phyloP scores from a whole-genome alignment of 2,113 vertebrate species.

The Catagonus wagneri region DNA sequence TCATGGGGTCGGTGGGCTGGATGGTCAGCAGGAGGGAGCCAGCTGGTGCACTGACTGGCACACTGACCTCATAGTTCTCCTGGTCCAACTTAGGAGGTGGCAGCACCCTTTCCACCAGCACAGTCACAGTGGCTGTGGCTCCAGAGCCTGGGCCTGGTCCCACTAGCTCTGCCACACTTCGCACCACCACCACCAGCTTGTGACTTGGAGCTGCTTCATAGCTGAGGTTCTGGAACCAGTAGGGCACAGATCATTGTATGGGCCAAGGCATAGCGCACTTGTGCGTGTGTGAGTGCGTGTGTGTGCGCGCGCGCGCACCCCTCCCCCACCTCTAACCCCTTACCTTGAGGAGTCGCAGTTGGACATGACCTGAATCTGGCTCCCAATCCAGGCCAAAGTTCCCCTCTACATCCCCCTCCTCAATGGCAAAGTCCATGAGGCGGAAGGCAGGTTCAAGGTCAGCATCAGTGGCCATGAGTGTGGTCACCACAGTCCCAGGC shows the following conservation, averaged over 20 bases:
- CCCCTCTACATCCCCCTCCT: constrained; percentile 30
- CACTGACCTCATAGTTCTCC: constrained; percentile 64
- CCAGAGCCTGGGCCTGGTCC: constrained; percentile 65
- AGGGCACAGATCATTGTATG: neutral
- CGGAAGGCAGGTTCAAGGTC: constrained; percentile 76
- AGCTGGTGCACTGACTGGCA: constrained; percentile 57
- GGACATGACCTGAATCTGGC: constrained; percentile 32
- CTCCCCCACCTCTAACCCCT: neutral
- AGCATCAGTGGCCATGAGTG: constrained; percentile 68
- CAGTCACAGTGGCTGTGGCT: constrained; percentile 77
- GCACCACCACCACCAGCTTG: constrained; percentile 68
- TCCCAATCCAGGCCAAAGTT: constrained; percentile 73
- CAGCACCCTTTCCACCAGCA: constrained; percentile 70
- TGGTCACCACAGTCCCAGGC: constrained; percentile 71
- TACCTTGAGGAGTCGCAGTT: constrained; percentile 74
- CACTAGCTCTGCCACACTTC: constrained; percentile 40
- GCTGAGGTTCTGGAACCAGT: constrained; percentile 75
- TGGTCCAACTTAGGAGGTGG: constrained; percentile 59
- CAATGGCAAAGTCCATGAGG: constrained; percentile 77
- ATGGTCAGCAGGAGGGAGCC: constrained; percentile 76
- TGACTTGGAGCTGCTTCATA: constrained; percentile 67
- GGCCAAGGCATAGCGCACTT: neutral
- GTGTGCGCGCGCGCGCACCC: neutral
- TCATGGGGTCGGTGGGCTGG: neutral
- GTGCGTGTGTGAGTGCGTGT: neutral